Evolutionary conservation across 2,797 vertebrate species (phyloP), one percentile per base, ranked within the genome.

Genomic region (Caiman crocodilus): DNA sequence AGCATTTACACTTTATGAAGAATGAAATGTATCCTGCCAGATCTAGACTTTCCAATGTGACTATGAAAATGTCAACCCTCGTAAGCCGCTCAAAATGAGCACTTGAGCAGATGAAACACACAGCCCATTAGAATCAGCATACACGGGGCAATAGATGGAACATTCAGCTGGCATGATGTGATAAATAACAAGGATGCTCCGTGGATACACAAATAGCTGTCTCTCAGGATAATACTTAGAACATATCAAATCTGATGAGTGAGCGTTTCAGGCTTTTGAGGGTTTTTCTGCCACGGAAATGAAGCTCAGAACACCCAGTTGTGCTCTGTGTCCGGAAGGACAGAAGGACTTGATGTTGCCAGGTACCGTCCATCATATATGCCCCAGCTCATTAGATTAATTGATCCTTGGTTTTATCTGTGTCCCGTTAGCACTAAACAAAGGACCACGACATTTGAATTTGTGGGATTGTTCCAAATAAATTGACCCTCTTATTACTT

Each of bases 141-240:
- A 4, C 2, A 0, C 0, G 0, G 28, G 79, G 74, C 42, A 8
- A 15, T 0, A 1, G 15, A 3, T 16, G 69, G 10, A 1, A 1
- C 1, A 0, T 79, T 30, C 42, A 35, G 58, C 15, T 64, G 60
- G 84, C 1, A 3, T 0, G 2, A 5, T 20, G 21, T 11, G 83
- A 58, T 56, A 26, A 61, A 78, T 59, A 23, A n/a, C 7, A 25
- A 3, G 76, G 0, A 0, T 10, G 32, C 0, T 1, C 55, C 0
- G 0, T 15, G 84, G 20, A 4, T 21, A 28, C 30, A 12, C 4
- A 7, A 64, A 78, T 28, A 76, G 35, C 2, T 73, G 9, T 17
- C 28, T 67, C 20, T 50, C 26, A 28, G 32, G 28, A 7, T 76
- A 20, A 7, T 5, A 21, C 71, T 50, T 50, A 57, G 23, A 77